phyloP scores from a whole-genome alignment of 2,113 vertebrate genomes.

The Neodontobutis hainanensis region DNA sequence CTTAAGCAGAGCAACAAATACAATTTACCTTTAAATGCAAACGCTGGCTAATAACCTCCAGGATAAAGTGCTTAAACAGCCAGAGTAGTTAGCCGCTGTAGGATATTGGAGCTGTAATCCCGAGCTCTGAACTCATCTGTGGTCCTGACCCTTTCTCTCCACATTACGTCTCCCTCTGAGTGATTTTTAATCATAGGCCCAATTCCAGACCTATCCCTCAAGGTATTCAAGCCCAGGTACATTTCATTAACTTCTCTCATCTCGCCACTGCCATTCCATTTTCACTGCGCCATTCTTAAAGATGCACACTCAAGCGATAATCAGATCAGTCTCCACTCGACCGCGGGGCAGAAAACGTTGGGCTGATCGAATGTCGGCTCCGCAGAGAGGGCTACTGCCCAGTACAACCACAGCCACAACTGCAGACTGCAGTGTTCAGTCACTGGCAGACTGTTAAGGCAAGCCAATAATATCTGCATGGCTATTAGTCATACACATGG shows the following conservation, averaged over 20 bases:
- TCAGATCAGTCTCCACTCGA: conserved; percentile 65
- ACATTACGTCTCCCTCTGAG: conserved; percentile 70
- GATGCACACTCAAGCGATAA: conserved; percentile 69
- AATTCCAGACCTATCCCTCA: conserved; percentile 77
- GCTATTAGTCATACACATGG: neutral
- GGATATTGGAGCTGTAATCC: conserved; percentile 31
- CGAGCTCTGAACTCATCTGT: conserved; percentile 48
- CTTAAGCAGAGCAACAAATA: no score
- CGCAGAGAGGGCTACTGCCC: conserved; percentile 40
- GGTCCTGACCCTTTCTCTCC: conserved; percentile 64
- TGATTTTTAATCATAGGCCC: conserved; percentile 80
- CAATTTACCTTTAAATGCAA: neutral
- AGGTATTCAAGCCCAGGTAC: conserved; percentile 75
- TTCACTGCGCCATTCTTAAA: conserved; percentile 58
- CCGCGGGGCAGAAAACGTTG: conserved; percentile 40
- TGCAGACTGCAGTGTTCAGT: conserved; percentile 1
- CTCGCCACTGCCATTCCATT: conserved; percentile 64
- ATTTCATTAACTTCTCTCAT: conserved; percentile 78
- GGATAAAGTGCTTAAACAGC: conserved; percentile 20
- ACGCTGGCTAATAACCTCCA: conserved; percentile 30
- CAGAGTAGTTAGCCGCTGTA: conserved; percentile 28
- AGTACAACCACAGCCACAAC: conserved; percentile 19
- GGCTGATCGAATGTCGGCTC: conserved; percentile 54
- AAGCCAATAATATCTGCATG: conserved; percentile 8
- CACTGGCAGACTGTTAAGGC: neutral